These are phyloP conservation scores for Lagenorhynchus albirostris DNA, from an alignment of 2,113 vertebrate species.

Conservation along the genomic window DNA sequence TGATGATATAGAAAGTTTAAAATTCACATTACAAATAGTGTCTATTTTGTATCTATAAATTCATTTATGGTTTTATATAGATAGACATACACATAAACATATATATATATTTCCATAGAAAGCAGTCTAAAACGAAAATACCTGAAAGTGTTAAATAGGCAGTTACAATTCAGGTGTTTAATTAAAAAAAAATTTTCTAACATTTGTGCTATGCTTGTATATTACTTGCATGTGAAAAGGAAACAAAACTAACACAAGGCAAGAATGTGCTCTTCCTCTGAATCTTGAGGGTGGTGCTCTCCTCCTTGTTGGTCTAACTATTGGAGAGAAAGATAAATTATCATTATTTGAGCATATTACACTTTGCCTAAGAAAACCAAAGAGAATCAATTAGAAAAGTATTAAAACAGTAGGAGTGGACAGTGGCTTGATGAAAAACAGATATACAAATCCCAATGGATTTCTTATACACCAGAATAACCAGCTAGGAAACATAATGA, in stretches of 20 bases:
- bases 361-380: slow-evolving; percentile 22
- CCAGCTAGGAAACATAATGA: neutral
- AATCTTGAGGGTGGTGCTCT: neutral
- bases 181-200: neutral
- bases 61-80: neutral
- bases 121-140: neutral
- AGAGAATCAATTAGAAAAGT: neutral
- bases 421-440: neutral
- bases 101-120: neutral
- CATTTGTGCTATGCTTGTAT: neutral
- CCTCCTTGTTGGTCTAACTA: neutral
- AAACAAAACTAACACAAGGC: neutral
- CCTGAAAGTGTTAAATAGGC: neutral
- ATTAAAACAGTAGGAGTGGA: neutral
- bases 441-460: neutral
- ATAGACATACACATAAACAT: neutral
- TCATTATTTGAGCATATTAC: neutral
- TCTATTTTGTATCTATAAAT: neutral
- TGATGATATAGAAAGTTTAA: neutral
- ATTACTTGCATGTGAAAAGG: neutral
- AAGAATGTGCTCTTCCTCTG: neutral
- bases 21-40: neutral
- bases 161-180: neutral
- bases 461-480: neutral
- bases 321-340: neutral